A percentile compares a stretch with the other conserved stretches of the same genome.
phyloP scores from a whole-genome alignment of 2,797 vertebrate species.

The Poecilia gillii region DNA sequence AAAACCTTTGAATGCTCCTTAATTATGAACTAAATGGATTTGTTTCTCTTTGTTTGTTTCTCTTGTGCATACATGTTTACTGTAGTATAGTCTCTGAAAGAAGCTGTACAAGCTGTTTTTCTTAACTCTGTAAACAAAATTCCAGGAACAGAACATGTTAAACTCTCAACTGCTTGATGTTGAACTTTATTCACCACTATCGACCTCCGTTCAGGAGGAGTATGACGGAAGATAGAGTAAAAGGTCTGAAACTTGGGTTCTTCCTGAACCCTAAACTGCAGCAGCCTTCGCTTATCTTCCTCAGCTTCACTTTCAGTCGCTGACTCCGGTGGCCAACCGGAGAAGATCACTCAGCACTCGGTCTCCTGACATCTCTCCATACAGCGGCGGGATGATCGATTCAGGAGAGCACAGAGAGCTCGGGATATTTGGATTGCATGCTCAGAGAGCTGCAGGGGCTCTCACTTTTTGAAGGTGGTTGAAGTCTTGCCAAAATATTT shows the following conservation, averaged over 20 bases:
- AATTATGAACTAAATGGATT: background rate
- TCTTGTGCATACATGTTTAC: background rate
- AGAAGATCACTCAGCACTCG: slow-evolving; percentile 58
- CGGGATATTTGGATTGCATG: slow-evolving; percentile 26
- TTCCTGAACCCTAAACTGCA: slow-evolving; percentile 17
- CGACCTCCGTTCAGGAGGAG: background rate
- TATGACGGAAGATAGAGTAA: slow-evolving; percentile 25
- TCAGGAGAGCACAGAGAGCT: slow-evolving; percentile 44
- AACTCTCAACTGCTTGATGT: background rate
- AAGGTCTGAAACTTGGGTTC: slow-evolving; percentile 34
- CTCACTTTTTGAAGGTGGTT: slow-evolving; percentile 67
- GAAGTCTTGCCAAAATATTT: slow-evolving; percentile 73
- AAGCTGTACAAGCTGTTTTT: background rate
- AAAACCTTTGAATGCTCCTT: background rate
- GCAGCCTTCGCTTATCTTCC: slow-evolving; percentile 49
- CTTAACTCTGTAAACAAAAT: background rate
- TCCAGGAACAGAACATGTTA: background rate
- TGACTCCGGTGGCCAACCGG: slow-evolving; percentile 60
- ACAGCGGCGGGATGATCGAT: slow-evolving; percentile 60
- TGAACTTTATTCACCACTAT: background rate
- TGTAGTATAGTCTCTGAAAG: background rate
- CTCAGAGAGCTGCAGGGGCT: slow-evolving; percentile 39
- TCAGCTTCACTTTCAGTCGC: slow-evolving; percentile 46
- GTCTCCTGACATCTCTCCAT: slow-evolving; percentile 53
- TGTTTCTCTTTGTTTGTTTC: background rate